Evolutionary conservation across 2,797 vertebrate species (phyloP), one percentile per base, ranked within the genome.

Genomic region (Mormyrus hasselquistii): DNA sequence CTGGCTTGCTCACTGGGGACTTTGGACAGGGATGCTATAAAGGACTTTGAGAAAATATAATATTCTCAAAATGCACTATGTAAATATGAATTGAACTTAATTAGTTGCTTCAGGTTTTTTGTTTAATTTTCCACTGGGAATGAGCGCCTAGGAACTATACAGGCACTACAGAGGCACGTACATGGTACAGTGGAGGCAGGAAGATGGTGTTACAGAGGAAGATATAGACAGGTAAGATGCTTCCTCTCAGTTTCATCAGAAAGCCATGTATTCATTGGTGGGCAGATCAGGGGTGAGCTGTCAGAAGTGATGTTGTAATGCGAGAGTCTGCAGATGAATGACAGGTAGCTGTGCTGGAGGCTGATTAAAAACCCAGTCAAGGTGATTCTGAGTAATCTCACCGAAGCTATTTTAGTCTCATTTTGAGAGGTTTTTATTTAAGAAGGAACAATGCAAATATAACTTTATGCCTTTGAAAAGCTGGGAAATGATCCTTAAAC

Each of bases 261-360:
- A 69, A 14, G 65, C 65, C 25, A 9, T 73, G 29, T 5, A 16
- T 73, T 73, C 29, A 73, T 38, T 38, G 29, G 65, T 38, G 29
- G 29, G 65, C 65, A 73, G 65, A 73, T 73, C 65, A 73, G 29
- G 65, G 65, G 4, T 38, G 4, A 73, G 93, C 93, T 94, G 92
- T 88, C 47, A 87, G 90, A 92, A 93, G 94, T 89, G 22, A 49
- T 89, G 57, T 34, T 69, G 62, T n/a, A 38, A 91, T 90, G 90
- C 88, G 94, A 92, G 93, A 94, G 93, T 93, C 92, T 92, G 91
- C 90, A 94, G 94, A 95, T 93, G 91, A 95, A 95, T 93, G 92
- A 91, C 91, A 52, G 90, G 91, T 88, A 91, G 93, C 94, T 93
- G 92, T 89, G 41, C 86, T 6, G 88, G 93, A 95, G 92, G 92